Conservation (phyloP, 2,113 vertebrate species). For the Clinocottus analis region DNA sequence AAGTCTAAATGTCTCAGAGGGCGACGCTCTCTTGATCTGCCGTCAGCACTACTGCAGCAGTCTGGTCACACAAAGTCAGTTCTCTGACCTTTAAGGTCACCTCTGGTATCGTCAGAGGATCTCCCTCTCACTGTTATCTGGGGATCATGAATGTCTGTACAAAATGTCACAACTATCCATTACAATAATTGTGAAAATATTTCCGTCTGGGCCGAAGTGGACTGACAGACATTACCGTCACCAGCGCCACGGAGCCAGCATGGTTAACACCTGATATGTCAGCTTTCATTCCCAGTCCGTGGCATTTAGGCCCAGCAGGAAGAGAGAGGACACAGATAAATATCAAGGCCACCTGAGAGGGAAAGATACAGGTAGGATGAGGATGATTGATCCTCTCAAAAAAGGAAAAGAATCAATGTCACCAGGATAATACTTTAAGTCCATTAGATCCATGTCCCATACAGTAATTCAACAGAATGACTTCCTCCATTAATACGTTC, state of each 20-base stretch:
- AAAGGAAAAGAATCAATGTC: background rate
- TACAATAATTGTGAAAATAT: background rate
- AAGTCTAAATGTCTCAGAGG: too few species aligned
- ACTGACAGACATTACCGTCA: background rate
- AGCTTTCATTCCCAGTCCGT: background rate
- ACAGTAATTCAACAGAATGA: background rate
- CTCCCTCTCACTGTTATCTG: background rate
- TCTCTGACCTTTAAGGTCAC: background rate
- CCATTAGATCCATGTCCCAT: background rate
- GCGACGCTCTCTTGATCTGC: background rate
- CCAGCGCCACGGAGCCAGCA: background rate
- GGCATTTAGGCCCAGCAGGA: slow-evolving; percentile 23
- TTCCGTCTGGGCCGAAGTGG: background rate
- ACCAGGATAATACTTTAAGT: background rate
- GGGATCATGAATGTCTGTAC: background rate
- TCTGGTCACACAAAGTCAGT: background rate
- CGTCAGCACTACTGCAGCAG: background rate
- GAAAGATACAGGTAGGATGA: background rate
- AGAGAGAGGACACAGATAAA: background rate
- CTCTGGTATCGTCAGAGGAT: background rate
- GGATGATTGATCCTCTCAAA: background rate
- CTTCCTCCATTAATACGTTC: background rate
- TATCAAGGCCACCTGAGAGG: background rate
- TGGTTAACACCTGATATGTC: slow-evolving; percentile 11
- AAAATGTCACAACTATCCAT: background rate